Base-by-base conservation (phyloP, 2,888 invertebrate species). In the Melinaea marsaeus region DNA sequence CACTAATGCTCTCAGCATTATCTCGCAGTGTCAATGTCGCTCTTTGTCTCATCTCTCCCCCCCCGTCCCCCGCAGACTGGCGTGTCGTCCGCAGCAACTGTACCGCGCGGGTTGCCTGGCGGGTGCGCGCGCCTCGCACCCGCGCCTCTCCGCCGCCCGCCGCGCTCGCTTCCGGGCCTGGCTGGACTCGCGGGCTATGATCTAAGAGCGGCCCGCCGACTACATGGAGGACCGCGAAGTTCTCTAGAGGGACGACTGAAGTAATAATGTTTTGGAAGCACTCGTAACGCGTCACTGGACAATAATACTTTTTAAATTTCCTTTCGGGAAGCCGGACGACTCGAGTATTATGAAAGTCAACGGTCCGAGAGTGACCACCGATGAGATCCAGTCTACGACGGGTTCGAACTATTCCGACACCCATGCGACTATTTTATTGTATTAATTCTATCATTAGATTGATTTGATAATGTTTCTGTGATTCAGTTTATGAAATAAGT, bases 71-170 rank as follows among this genome's bases (percentile, higher is more conserved):
- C 68, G 69, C 68, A 81, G 85, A 3, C 66, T 84, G 45, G 77
- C 85, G 42, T 79, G 82, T 63, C 78, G 87, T 0, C 85, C 88
- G 48, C 84, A 86, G 55, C 78, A 79, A 46, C 74, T 88, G 55
- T 89, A 87, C 79, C 83, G 84, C 63, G 74, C 79, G 13, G 89
- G 89, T 0, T 75, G 84, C 1, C 78, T 89, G 22, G 67, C 73
- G 11, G 75, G 79, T 0, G 87, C 88, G 9, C 75, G 83, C 6
- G 77, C 76, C 7, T 75, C 80, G 0, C 86, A 86, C 69, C 67
- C 75, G 47, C 72, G 81, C 0, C 77, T 85, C 3, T 77, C 77
- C 66, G 76, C 77, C 4, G 70, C 74, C 32, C 71, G 88, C 0
- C 70, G 81, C 5, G 74, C 76, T 6, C 73, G 81, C 56, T 80